A percentile compares a stretch with the other conserved stretches of the same genome.
These are phyloP conservation scores for Meteorus colon DNA, from an alignment of 2,888 invertebrate genomes.

Conservation along the genomic window DNA sequence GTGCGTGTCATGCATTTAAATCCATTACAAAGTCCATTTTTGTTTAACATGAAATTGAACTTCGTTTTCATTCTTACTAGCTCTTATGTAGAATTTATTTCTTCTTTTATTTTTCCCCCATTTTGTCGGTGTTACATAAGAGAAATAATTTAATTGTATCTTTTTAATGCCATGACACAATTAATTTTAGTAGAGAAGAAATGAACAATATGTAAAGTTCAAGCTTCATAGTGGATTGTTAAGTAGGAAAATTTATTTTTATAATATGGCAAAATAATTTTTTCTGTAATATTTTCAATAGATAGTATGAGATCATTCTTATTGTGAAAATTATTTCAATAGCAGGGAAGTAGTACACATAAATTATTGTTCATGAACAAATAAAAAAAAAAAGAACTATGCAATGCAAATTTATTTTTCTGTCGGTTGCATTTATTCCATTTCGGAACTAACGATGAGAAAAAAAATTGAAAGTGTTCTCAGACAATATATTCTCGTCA, in stretches of 20 bases:
- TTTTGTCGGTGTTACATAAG: neutral
- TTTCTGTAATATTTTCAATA: too few species aligned
- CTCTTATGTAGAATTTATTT: neutral
- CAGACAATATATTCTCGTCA: neutral
- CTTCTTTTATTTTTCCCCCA: neutral
- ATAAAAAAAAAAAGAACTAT: too few species aligned
- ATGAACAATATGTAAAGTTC: too few species aligned
- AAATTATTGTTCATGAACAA: too few species aligned
- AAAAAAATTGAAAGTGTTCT: slow-evolving; percentile 7
- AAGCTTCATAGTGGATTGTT: too few species aligned
- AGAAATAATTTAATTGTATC: neutral
- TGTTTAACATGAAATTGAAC: neutral
- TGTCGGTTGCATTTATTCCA: neutral
- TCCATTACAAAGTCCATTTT: slow-evolving; percentile 11
- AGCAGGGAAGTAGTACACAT: too few species aligned
- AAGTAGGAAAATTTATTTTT: too few species aligned
- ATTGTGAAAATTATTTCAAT: too few species aligned
- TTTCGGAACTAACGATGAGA: neutral
- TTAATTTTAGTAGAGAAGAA: too few species aligned
- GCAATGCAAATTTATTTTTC: neutral
- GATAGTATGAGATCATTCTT: too few species aligned
- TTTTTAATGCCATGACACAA: neutral
- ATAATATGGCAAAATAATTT: too few species aligned
- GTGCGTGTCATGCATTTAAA: neutral
- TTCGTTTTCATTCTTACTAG: neutral